phyloP scores from a whole-genome alignment of 2,797 vertebrate species.

The Cryptoblepharus egeriae region DNA sequence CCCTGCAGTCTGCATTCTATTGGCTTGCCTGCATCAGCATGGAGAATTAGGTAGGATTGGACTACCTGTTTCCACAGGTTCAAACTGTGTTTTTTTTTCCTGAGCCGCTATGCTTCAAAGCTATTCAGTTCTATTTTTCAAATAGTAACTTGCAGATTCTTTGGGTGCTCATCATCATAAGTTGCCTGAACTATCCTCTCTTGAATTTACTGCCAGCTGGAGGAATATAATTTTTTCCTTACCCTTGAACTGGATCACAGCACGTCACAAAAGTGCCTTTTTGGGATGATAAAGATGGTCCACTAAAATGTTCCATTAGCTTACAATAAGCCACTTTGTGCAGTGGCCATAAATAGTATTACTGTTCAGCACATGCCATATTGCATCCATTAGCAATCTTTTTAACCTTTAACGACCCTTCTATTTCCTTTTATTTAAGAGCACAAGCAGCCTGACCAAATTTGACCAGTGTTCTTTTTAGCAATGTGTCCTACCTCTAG shows the following conservation, averaged over 20 bases:
- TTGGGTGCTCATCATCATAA: constrained; percentile 31
- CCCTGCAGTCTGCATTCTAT: too few relatives aligned
- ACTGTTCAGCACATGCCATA: constrained; percentile 26
- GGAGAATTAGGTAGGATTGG: too few relatives aligned
- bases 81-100: too few relatives aligned
- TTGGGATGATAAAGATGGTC: constrained; percentile 40
- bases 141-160: background rate
- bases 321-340: constrained; percentile 19
- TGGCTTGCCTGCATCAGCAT: too few relatives aligned
- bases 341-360: constrained; percentile 36
- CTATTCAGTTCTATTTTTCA: constrained; percentile 15
- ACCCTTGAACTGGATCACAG: constrained; percentile 26
- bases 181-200: constrained; percentile 43
- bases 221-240: constrained; percentile 13
- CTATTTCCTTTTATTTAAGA: constrained; percentile 34
- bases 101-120: constrained; percentile 16
- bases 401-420: constrained; percentile 36
- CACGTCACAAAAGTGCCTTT: constrained; percentile 4
- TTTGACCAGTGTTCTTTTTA: constrained; percentile 7
- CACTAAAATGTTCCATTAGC: constrained; percentile 30
- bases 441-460: background rate
- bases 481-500: background rate
- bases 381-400: constrained; percentile 33
- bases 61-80: too few relatives aligned
- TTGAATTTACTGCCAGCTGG: constrained; percentile 2